These are phyloP conservation scores for Mesoclemmys tuberculata DNA, from an alignment of 2,113 vertebrate genomes.

Conservation along the genomic window DNA sequence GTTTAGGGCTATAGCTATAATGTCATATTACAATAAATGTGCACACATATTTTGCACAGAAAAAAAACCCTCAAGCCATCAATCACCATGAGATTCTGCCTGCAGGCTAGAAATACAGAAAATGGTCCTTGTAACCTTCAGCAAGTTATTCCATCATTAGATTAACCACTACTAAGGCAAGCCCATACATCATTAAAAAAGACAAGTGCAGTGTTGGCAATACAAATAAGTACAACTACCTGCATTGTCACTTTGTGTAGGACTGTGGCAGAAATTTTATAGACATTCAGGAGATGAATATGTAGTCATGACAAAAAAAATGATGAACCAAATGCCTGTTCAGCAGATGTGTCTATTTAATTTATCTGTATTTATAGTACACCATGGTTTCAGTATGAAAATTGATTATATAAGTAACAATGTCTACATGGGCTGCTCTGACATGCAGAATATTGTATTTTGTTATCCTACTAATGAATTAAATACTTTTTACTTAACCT, in stretches of 20 bases:
- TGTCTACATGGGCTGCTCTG: slow-evolving; percentile 21
- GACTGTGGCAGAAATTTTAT: background rate
- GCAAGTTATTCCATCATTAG: slow-evolving; percentile 67
- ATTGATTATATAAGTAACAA: slow-evolving; percentile 27
- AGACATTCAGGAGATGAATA: background rate
- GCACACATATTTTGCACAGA: background rate
- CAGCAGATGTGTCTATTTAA: slow-evolving; percentile 11
- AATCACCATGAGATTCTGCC: slow-evolving; percentile 48
- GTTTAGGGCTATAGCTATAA: slow-evolving; percentile 19
- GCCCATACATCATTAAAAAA: slow-evolving; percentile 61
- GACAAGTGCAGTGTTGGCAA: slow-evolving; percentile 14
- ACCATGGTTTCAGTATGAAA: background rate
- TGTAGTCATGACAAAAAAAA: slow-evolving; percentile 49
- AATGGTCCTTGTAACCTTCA: slow-evolving; percentile 58
- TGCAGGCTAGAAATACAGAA: slow-evolving; percentile 59
- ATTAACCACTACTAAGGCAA: slow-evolving; percentile 63
- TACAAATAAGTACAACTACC: slow-evolving; percentile 41
- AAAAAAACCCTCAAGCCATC: slow-evolving; percentile 16
- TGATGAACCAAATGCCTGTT: background rate
- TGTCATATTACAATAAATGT: slow-evolving; percentile 25
- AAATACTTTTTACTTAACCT: slow-evolving; percentile 62
- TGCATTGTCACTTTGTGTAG: slow-evolving; percentile 20
- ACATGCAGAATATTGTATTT: slow-evolving; percentile 31
- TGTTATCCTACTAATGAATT: slow-evolving; percentile 37
- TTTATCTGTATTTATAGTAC: slow-evolving; percentile 26